Base-by-base conservation (phyloP, 2,888 invertebrate species). In the Idaea straminata region DNA sequence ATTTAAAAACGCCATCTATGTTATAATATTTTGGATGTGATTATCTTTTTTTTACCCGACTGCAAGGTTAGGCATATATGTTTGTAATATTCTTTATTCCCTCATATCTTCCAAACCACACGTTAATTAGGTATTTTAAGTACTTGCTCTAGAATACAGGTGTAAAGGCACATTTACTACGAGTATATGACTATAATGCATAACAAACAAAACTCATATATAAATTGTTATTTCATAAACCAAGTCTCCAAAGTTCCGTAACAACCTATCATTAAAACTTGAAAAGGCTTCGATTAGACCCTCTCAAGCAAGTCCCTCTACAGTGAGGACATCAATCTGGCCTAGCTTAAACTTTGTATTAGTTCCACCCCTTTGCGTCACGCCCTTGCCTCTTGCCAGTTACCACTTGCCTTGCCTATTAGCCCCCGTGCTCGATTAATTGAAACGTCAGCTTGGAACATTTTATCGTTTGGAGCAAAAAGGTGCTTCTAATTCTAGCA, bases 231-330 rank as follows among this genome's bases (percentile, higher is more conserved):
- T 47, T 47, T 47, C 47, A 47, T 47, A 47, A 47, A 47, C 47
- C 10, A 47, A 13, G 10, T 7, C 13, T 47, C 47, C 47, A 47
- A 47, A 47, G 47, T 13, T 10, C 13, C 47, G 7, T 47, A 47
- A 47, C 47, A 47, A 47, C 47, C 47, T 47, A 47, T 47, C 47
- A 47, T 47, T 47, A 47, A 47, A 47, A 47, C 47, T 47, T 47
- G 47, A 6, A 47, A 47, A 47, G 47, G 47, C 47, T 47, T 47
- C 47, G 47, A 47, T 47, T 7, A 47, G 47, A 47, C 47, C 47
- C 47, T 47, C 47, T 13, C 6, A 36, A 36, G 6, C 10, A 4
- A 47, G 47, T 47, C 13, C 47, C 7, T 13, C 10, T 13, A 13
- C 47, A 47, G 47, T 36, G 36, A 47, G 47, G 47, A 47, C 47